A percentile compares a stretch with the other conserved stretches of the same genome.
Conservation (phyloP, 1,140 invertebrate species). For the Drosophila takahashii region DNA sequence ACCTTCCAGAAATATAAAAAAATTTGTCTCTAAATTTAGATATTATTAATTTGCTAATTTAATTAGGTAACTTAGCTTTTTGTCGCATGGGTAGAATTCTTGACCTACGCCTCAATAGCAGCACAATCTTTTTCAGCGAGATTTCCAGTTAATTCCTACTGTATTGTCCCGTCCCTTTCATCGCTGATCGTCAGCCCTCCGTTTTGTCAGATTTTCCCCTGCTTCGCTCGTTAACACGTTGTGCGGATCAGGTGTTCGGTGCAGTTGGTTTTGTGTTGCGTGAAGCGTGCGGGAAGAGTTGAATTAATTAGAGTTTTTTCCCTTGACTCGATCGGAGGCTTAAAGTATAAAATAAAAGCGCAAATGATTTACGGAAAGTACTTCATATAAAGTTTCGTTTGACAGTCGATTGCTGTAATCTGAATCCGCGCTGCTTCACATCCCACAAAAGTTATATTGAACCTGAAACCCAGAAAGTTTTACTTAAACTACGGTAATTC, state of each 20-base stretch:
- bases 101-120: too few relatives aligned
- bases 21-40: too few relatives aligned
- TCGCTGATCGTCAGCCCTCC: not conserved
- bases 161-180: not conserved
- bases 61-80: too few relatives aligned
- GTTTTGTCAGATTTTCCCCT: slow-evolving; percentile 6
- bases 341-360: slow-evolving; percentile 37
- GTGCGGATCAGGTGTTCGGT: not conserved
- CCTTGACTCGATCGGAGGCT: not conserved
- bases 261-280: slow-evolving; percentile 7
- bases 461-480: slow-evolving; percentile 23
- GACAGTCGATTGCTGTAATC: slow-evolving; percentile 10
- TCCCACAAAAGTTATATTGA: slow-evolving; percentile 10
- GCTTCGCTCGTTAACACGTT: not conserved
- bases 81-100: too few relatives aligned
- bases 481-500: slow-evolving; percentile 24
- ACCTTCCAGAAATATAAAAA: too few relatives aligned
- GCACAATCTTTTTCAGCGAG: too few relatives aligned
- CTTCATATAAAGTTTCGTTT: slow-evolving; percentile 30
- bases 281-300: slow-evolving; percentile 4
- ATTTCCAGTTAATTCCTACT: not conserved
- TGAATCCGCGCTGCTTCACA: not conserved
- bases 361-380: slow-evolving; percentile 27
- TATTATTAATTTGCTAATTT: too few relatives aligned
- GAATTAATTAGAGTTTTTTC: slow-evolving; percentile 21